Evolutionary conservation across 1,140 invertebrate genomes (phyloP), one percentile per base, ranked within the genome.

Genomic region (Drosophila murphyi): DNA sequence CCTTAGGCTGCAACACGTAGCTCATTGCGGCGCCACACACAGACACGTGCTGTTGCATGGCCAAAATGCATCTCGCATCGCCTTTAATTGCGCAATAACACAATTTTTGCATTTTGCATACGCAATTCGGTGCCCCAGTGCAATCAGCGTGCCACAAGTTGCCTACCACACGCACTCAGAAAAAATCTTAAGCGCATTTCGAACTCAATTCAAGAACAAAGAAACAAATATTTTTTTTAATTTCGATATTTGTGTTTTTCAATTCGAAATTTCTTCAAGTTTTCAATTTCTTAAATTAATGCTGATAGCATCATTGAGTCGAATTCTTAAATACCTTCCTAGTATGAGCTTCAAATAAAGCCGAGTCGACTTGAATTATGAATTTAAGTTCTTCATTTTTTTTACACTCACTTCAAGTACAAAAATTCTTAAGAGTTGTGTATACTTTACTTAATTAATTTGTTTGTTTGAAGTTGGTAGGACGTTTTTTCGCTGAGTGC

Each of bases 51-150:
- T n/a, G 29, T 12, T 41, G 12, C 47, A 32, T 35, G 47, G 10
- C 20, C 47, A 43, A 34, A 47, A 31, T 50, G 29, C 29, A 10
- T 28, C n/a, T 43, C 39, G 10, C n/a, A n/a, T 43, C 57, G 37
- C 56, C 69, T 77, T 56, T 82, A 88, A 88, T 88, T 87, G 71
- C 68, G 76, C 72, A 87, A 81, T 70, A 76, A 69, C 55, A 43
- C 57, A 69, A 82, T 82, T 87, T 87, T 47, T 47, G 48, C 61
- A 68, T 50, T 72, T 63, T 57, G 48, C 51, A 65, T 72, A 51
- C 43, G 65, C 52, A 61, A 56, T 45, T 60, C 57, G 45, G 35
- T 8, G 28, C 6, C 54, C 34, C 64, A 34, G 4, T 34, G 64
- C 54, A 57, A 59, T 55, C 41, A 29, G 39, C 29, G 32, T 71